Base-by-base conservation (phyloP, 2,888 invertebrate genomes). In the Patella pellucida region DNA sequence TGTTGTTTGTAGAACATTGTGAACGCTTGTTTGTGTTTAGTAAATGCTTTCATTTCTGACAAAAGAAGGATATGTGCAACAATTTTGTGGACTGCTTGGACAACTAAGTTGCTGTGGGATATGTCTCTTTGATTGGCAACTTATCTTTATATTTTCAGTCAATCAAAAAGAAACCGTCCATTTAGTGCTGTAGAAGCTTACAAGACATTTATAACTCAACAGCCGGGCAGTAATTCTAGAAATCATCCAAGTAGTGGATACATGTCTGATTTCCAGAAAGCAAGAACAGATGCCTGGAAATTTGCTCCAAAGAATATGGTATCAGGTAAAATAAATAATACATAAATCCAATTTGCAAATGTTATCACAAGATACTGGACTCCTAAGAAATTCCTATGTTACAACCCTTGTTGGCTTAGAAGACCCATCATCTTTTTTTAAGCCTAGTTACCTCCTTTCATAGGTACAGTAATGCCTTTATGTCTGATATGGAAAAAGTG, bases 241-340 rank as follows among this genome's bases (percentile, higher is more conserved):
- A 5, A 50, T 56, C 56, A 54, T 16, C 69, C 72, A 3, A 84
- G 83, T 16, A 78, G 52, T 68, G 76, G 76, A 51, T 86, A 80
- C 76, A 82, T 83, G 78, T 84, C 86, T 23, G 83, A 85, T 27
- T 86, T 85, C 77, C 87, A 87, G 78, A 83, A 82, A 68, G 82
- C 85, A 75, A 81, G 86, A 72, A 85, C 84, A 41, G 85, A 87
- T 69, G 85, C 84, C 16, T 86, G 85, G 85, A 84, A 85, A 78
- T 81, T 85, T 52, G 79, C 84, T 74, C 81, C 81, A 2, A 70
- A 41, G 41, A 41, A 41, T 41, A 41, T 41, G 41, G 41, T 41
- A 41, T 41, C 41, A 9, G 41, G 41, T 41, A 41, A 41, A 41
- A 41, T 41, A 41, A 9, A 41, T 4, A n/a, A 41, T 41, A 41